A percentile compares a stretch with the other conserved stretches of the same genome.
These are phyloP conservation scores for Oasisia sp. DNA, from an alignment of 2,888 invertebrate genomes.

Conservation along the genomic window DNA sequence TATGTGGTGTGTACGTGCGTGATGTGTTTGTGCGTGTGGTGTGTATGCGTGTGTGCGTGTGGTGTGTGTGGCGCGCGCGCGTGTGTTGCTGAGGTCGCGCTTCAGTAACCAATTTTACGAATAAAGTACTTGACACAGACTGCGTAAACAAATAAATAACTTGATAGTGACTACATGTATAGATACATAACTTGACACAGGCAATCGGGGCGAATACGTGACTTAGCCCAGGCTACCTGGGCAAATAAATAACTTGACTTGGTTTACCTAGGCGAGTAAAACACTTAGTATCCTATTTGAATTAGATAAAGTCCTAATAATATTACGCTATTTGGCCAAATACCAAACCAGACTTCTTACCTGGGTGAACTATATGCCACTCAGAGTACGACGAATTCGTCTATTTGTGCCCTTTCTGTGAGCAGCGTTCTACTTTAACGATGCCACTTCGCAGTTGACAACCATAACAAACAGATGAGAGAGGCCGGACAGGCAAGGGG, in stretches of 20 bases:
- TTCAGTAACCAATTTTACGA: too few species aligned
- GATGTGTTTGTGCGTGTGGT: too few species aligned
- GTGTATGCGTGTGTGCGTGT: too few species aligned
- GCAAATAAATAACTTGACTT: background rate
- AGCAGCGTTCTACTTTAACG: background rate
- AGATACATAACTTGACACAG: background rate
- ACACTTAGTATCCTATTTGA: background rate
- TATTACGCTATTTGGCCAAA: background rate
- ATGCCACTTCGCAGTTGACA: background rate
- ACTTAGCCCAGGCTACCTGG: background rate
- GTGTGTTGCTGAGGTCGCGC: too few species aligned
- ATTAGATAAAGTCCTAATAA: background rate
- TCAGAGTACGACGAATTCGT: background rate
- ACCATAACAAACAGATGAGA: background rate
- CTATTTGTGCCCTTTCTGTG: background rate
- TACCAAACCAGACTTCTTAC: background rate
- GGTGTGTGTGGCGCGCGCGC: too few species aligned
- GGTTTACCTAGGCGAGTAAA: too few species aligned
- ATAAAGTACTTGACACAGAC: background rate
- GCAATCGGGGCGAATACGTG: background rate
- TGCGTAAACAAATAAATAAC: background rate
- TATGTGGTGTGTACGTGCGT: too few species aligned
- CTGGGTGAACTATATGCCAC: background rate
- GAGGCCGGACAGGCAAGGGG: background rate
- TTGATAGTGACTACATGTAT: too few species aligned